phyloP scores from a whole-genome alignment of 2,797 vertebrate species.

The Arnoldichthys spilopterus region DNA sequence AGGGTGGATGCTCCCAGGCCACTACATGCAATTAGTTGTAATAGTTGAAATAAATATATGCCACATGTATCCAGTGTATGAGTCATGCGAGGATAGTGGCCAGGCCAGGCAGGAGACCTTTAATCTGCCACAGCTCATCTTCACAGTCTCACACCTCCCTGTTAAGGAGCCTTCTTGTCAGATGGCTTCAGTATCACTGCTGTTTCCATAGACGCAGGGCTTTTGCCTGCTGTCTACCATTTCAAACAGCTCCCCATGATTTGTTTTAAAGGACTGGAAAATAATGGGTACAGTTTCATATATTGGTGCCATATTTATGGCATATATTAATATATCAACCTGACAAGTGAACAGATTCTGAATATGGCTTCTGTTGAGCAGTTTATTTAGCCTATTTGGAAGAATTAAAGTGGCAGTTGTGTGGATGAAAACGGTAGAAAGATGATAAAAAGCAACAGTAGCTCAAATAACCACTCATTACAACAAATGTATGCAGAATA shows the following conservation, averaged over 20 bases:
- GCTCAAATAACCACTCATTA: too few species aligned
- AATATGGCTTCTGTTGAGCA: background rate
- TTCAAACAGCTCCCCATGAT: background rate
- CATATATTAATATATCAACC: too few species aligned
- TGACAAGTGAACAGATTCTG: background rate
- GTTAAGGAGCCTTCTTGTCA: constrained; percentile 65
- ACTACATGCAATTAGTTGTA: background rate
- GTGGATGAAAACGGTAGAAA: too few species aligned
- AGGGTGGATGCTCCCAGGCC: too few species aligned
- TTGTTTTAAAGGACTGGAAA: background rate
- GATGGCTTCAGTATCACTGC: constrained; percentile 53
- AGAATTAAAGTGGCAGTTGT: too few species aligned
- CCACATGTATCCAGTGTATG: background rate
- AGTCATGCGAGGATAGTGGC: constrained; percentile 3
- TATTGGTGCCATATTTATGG: background rate
- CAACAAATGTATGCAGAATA: too few species aligned
- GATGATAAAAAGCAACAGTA: too few species aligned
- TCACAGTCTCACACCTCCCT: constrained; percentile 61
- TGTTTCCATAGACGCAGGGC: constrained; percentile 54
- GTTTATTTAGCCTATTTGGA: too few species aligned
- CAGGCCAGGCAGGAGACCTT: constrained; percentile 60
- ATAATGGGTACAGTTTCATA: background rate
- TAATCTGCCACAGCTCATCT: constrained; percentile 68
- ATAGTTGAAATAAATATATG: background rate
- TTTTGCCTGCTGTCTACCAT: background rate